Conservation (phyloP, 2,888 invertebrate genomes). For the Sarcophaga caerulescens region DNA sequence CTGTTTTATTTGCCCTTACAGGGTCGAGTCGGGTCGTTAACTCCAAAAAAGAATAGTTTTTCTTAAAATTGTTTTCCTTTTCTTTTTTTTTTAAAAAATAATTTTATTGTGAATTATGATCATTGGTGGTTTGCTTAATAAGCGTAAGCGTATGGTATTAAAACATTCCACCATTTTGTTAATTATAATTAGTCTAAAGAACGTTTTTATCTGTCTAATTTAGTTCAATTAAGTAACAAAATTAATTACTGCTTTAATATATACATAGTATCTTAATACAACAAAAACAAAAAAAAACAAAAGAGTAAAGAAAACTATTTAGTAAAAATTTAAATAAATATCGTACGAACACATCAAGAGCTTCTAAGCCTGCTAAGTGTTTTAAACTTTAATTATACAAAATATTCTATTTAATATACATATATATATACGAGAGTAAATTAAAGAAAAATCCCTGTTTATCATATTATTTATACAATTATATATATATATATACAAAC, state of each 20-base stretch:
- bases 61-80: background rate
- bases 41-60: background rate
- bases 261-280: background rate
- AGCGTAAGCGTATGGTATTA: constrained; percentile 12
- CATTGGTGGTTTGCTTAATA: constrained; percentile 35
- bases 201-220: constrained; percentile 49
- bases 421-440: no score
- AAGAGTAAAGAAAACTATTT: background rate
- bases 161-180: constrained; percentile 62
- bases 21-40: background rate
- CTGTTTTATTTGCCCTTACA: background rate
- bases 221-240: constrained; percentile 58
- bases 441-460: constrained; percentile 33
- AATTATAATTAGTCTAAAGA: constrained; percentile 56
- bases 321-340: background rate
- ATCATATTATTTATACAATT: constrained; percentile 59
- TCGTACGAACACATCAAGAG: constrained; percentile 5
- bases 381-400: constrained; percentile 34
- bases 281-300: constrained; percentile 6
- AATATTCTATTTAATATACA: background rate
- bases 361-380: constrained; percentile 13
- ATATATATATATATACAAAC: background rate
- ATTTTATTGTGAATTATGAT: constrained; percentile 11
- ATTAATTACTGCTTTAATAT: constrained; percentile 44
- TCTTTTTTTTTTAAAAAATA: background rate